Percentiles rank a stretch among this genome's conserved stretches.
phyloP scores from a whole-genome alignment of 2,113 vertebrate species.

The Brachypteracias leptosomus region DNA sequence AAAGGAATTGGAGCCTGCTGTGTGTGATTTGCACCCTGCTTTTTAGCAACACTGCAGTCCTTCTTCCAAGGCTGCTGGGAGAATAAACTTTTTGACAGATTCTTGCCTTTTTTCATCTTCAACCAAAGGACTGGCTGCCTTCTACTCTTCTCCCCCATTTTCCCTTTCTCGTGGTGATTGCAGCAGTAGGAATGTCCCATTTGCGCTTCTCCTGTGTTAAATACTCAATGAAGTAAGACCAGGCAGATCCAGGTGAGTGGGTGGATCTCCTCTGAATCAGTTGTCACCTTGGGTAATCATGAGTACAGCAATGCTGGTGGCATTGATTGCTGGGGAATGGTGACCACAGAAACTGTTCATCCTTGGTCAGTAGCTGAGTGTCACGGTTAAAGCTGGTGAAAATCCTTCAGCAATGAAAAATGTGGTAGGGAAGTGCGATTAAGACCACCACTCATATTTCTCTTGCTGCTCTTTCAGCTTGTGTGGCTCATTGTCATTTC shows the following conservation, averaged over 20 bases:
- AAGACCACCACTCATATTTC: not conserved
- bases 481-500: not conserved
- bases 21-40: not conserved
- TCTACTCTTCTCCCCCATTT: not conserved
- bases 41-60: not conserved
- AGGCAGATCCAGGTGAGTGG: not conserved
- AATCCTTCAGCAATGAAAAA: not conserved
- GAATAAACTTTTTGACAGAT: not conserved
- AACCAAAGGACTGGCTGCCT: not conserved
- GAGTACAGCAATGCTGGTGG: not conserved
- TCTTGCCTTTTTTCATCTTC: constrained; percentile 4
- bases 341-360: not conserved
- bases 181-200: not conserved
- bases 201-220: not conserved
- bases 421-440: not conserved
- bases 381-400: not conserved
- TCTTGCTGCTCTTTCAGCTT: not conserved
- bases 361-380: accelerated
- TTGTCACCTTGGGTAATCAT: not conserved
- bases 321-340: not conserved
- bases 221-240: not conserved
- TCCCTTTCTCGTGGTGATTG: not conserved
- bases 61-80: not conserved
- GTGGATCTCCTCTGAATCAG: not conserved
- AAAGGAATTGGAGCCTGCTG: not conserved